A percentile compares a stretch with the other conserved stretches of the same genome.
phyloP scores from a whole-genome alignment of 2,113 vertebrate species.

The Chaetodon auriga region DNA sequence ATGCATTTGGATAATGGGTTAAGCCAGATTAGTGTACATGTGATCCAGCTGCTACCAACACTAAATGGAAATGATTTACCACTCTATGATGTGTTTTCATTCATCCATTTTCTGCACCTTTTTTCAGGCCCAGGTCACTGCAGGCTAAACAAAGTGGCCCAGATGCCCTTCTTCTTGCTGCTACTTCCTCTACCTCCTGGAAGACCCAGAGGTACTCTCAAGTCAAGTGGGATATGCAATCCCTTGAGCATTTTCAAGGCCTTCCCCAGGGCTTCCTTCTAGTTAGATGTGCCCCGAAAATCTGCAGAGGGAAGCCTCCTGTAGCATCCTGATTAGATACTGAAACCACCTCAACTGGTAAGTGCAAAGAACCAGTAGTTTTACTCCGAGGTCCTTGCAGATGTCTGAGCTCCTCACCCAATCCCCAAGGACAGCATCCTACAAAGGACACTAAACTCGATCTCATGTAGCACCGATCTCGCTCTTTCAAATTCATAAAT shows the following conservation, averaged over 20 bases:
- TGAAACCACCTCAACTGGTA: background rate
- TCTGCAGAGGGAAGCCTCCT: background rate
- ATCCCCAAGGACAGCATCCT: background rate
- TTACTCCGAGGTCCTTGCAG: background rate
- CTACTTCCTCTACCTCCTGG: background rate
- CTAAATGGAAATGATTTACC: background rate
- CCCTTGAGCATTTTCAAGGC: background rate
- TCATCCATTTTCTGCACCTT: background rate
- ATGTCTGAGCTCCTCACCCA: background rate
- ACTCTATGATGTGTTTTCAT: background rate
- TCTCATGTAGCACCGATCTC: background rate
- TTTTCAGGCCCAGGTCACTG: background rate
- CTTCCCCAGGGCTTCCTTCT: constrained; percentile 1
- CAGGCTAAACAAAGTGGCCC: background rate
- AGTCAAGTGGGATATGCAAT: background rate
- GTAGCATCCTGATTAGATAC: background rate
- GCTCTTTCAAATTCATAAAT: background rate
- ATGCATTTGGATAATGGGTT: background rate
- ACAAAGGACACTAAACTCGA: background rate
- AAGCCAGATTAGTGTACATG: background rate
- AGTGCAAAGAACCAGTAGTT: background rate
- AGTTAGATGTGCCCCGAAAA: background rate
- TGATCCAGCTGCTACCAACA: background rate
- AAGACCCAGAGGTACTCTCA: background rate
- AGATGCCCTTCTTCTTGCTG: background rate